A percentile compares a stretch with the other conserved stretches of the same genome.
Evolutionary conservation across 1,140 invertebrate species (phyloP).

Genomic region (Eupeodes corollae): DNA sequence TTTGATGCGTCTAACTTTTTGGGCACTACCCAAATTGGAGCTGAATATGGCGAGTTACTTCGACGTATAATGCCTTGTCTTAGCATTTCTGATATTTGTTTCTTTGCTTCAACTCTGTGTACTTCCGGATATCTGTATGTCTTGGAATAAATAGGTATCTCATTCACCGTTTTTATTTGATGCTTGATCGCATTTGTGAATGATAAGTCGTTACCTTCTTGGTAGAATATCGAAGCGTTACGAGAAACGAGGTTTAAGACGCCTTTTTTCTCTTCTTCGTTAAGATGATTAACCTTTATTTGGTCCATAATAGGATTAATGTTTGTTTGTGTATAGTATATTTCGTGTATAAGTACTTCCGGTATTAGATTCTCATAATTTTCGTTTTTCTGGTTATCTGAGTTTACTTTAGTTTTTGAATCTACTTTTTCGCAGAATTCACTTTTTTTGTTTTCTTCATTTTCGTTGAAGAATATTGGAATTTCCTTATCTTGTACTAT

Average conservation of each 20-base stretch:
- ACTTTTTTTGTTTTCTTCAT: too few relatives aligned
- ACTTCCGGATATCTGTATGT: slow-evolving; percentile 25
- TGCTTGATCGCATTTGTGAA: slow-evolving; percentile 19
- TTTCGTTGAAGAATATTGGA: too few relatives aligned
- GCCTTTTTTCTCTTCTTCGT: neutral
- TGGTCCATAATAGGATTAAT: too few relatives aligned
- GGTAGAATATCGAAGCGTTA: slow-evolving; percentile 6
- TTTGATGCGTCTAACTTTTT: slow-evolving; percentile 15
- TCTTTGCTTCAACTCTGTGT: slow-evolving; percentile 17
- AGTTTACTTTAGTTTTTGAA: too few relatives aligned
- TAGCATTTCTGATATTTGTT: slow-evolving; percentile 25
- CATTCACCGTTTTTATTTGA: slow-evolving; percentile 14
- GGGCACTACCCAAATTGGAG: slow-evolving; percentile 16
- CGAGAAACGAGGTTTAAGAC: neutral
- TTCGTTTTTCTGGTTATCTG: too few relatives aligned
- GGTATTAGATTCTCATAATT: too few relatives aligned
- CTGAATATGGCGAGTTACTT: slow-evolving; percentile 13
- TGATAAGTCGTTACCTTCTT: slow-evolving; percentile 11
- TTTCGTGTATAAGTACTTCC: too few relatives aligned
- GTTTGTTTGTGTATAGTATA: too few relatives aligned
- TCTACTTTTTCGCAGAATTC: too few relatives aligned
- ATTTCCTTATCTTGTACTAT: too few relatives aligned
- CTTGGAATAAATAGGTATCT: slow-evolving; percentile 15
- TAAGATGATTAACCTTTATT: neutral
- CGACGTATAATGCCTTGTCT: slow-evolving; percentile 16